These are phyloP conservation scores for Smithornis capensis DNA, from an alignment of 2,113 vertebrate species.

Conservation along the genomic window DNA sequence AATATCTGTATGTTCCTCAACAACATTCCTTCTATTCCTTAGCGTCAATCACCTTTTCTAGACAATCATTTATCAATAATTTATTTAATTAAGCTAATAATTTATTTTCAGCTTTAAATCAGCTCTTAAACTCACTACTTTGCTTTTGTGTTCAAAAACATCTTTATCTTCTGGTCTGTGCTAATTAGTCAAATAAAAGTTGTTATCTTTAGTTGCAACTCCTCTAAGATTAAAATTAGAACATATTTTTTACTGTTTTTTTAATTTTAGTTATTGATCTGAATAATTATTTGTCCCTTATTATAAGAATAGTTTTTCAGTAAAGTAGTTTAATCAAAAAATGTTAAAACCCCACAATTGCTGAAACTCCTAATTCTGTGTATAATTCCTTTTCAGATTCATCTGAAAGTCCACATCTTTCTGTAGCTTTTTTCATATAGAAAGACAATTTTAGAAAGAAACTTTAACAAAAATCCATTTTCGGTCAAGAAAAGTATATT, in stretches of 20 bases:
- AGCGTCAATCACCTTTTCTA: background rate
- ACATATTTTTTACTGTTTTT: no score
- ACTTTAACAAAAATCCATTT: background rate
- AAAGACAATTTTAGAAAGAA: background rate
- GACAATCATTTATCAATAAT: no score
- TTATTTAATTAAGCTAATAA: background rate
- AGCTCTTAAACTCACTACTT: background rate
- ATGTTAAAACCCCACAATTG: accelerated
- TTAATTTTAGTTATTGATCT: background rate
- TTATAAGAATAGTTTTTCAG: background rate
- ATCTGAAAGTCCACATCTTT: background rate
- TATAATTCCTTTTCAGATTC: background rate
- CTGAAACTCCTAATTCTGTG: background rate
- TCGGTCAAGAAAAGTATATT: background rate
- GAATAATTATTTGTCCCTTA: background rate
- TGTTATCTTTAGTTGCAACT: background rate
- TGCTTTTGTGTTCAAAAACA: background rate
- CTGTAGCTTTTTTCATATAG: background rate
- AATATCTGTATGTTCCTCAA: background rate
- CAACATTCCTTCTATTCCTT: background rate
- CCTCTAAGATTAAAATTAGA: background rate
- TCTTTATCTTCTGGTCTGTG: background rate
- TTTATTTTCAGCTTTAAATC: background rate
- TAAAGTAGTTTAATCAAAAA: background rate
- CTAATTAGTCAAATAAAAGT: background rate